phyloP scores from a whole-genome alignment of 2,113 vertebrate genomes.

The Microcebus tavaratra region DNA sequence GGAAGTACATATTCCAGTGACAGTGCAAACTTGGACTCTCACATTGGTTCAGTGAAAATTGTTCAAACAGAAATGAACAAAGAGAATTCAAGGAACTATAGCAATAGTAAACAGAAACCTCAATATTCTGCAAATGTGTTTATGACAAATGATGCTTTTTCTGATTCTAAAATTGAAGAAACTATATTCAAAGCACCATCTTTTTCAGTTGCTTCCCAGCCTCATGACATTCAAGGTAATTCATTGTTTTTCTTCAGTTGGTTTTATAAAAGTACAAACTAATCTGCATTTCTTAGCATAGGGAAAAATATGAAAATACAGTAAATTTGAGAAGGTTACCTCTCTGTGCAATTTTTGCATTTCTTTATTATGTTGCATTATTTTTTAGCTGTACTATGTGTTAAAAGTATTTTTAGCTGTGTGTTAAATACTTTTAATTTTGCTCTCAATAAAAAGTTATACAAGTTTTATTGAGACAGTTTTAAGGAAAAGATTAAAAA shows the following conservation, averaged over 20 bases:
- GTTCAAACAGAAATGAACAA: constrained; percentile 80
- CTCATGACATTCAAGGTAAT: constrained; percentile 89
- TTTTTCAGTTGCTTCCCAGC: constrained; percentile 85
- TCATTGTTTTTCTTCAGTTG: constrained; percentile 60
- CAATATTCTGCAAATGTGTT: constrained; percentile 79
- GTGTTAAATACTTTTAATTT: constrained; percentile 1
- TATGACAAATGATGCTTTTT: constrained; percentile 75
- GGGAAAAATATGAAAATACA: constrained; percentile 37
- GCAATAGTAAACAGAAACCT: constrained; percentile 72
- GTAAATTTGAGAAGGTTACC: neutral
- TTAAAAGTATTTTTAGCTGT: neutral
- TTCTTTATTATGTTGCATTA: constrained; percentile 18
- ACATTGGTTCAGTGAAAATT: constrained; percentile 67
- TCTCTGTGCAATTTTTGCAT: neutral
- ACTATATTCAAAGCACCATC: constrained; percentile 85
- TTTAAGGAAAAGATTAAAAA: constrained; percentile 53
- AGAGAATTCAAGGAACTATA: constrained; percentile 77
- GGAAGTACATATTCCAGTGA: constrained; percentile 69
- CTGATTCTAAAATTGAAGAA: constrained; percentile 80
- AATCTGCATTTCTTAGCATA: constrained; percentile 28
- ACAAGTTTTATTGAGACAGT: neutral
- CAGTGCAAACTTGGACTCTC: constrained; percentile 45
- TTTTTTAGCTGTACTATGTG: neutral
- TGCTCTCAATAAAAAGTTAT: neutral
- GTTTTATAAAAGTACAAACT: constrained; percentile 67